phyloP scores from a whole-genome alignment of 2,113 vertebrate genomes.

The Syngnathus scovelli region DNA sequence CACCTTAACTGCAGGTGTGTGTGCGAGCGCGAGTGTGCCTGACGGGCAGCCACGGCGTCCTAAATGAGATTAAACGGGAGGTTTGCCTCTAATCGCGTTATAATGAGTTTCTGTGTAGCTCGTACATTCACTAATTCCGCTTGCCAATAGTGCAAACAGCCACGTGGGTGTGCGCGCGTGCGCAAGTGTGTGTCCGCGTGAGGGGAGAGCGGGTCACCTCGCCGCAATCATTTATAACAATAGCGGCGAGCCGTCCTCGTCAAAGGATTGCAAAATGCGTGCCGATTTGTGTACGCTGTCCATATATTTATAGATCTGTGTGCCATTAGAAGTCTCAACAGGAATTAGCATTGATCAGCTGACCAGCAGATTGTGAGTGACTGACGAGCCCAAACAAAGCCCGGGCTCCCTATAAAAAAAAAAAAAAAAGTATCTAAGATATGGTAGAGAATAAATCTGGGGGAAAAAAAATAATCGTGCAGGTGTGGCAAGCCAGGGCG shows the following conservation, averaged over 20 bases:
- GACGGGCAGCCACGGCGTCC: conserved; percentile 64
- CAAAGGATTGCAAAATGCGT: conserved; percentile 52
- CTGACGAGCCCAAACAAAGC: conserved; percentile 30
- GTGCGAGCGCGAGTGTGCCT: conserved; percentile 48
- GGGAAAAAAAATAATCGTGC: too few relatives aligned
- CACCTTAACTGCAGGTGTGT: too few relatives aligned
- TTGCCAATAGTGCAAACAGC: conserved; percentile 70
- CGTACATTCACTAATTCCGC: conserved; percentile 72
- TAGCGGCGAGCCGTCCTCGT: conserved; percentile 53
- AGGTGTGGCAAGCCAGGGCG: background rate
- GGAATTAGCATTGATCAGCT: conserved; percentile 66
- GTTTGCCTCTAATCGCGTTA: conserved; percentile 73
- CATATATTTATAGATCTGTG: conserved; percentile 53
- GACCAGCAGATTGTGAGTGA: conserved; percentile 63
- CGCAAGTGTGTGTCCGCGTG: conserved; percentile 30
- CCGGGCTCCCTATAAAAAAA: background rate
- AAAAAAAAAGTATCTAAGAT: background rate
- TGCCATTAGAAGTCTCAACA: conserved; percentile 60
- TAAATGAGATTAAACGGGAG: conserved; percentile 74
- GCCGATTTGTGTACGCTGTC: conserved; percentile 26
- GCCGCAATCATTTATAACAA: conserved; percentile 64
- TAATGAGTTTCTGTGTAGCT: conserved; percentile 75
- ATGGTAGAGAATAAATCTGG: background rate
- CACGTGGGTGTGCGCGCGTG: conserved; percentile 39
- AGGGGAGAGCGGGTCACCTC: conserved; percentile 52